Evolutionary conservation across 2,113 vertebrate species (phyloP).

Genomic region (Salvelinus fontinalis): DNA sequence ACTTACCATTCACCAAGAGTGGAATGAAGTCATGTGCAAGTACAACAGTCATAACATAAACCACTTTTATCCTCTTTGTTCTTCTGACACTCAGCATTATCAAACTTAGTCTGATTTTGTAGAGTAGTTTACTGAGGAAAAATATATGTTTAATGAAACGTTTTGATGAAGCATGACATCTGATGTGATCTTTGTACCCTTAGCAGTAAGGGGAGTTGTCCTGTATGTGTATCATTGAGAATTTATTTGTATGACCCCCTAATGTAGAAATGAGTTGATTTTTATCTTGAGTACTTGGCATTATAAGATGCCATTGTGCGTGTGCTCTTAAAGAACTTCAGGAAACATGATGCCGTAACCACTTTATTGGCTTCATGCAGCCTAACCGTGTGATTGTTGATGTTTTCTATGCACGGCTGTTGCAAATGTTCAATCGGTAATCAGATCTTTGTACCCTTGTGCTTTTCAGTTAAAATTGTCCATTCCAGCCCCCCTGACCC

Average conservation of each 20-base stretch:
- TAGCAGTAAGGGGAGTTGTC: not conserved
- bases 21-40: not conserved
- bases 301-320: not conserved
- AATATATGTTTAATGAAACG: not conserved
- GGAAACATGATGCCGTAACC: too few species aligned
- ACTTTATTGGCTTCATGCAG: not conserved
- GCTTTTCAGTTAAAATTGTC: constrained; percentile 4
- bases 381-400: not conserved
- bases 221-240: not conserved
- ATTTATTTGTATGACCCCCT: not conserved
- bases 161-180: not conserved
- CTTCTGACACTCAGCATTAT: not conserved
- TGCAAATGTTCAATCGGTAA: constrained; percentile 1
- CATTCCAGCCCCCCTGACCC: constrained; percentile 20
- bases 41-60: not conserved
- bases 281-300: not conserved
- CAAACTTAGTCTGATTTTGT: too few species aligned
- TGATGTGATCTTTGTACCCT: not conserved
- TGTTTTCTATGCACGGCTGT: not conserved
- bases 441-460: not conserved
- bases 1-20: not conserved
- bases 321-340: not conserved
- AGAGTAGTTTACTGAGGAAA: too few species aligned
- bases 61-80: not conserved
- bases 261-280: not conserved